Base-by-base conservation (phyloP, 2,888 invertebrate genomes). In the Tanytarsus gracilentus region DNA sequence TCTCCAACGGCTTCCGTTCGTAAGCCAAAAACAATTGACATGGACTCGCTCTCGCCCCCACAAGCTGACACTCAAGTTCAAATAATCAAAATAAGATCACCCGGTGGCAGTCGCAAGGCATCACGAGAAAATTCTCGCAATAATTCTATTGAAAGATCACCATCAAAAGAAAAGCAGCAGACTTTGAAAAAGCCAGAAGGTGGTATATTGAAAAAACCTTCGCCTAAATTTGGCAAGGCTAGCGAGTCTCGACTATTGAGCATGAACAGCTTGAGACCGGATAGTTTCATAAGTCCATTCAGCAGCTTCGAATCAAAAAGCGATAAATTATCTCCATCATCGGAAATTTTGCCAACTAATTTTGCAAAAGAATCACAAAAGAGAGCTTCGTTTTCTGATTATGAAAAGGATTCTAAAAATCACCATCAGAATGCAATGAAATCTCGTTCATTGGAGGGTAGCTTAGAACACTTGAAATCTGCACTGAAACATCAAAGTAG, bases 81-180 rank as follows among this genome's bases (percentile, higher is more conserved):
- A 61, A 74, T 74, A 49, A 71, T 74, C n/a, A 73, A 74, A 66
- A 72, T 74, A 1, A 73, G 71, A 62, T 74, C 74, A 11, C 81
- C 82, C 0, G 76, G 79, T 62, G 76, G 76, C 61, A 81, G 81
- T 64, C 71, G 74, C 3, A 70, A 72, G n/a, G 67, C 70, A 2
- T 71, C 74, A 0, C 68, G 72, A 5, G 73, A 73, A 40, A 72
- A 71, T 64, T 71, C 70, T 14, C 69, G 70, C 4, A 73, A 69
- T 18, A 70, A 60, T 48, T 60, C 60, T 7, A 36, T 33, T 7
- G 60, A 60, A 16, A 29, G 60, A 21, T 49, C 49, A 21, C 49
- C 49, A 23, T 30, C 48, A 48, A 58, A 48, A 25, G 58, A 58
- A 18, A 58, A 52, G 18, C 26, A 50, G 16, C 30, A 48, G 25